A percentile compares a stretch with the other conserved stretches of the same genome.
These are phyloP conservation scores for Synergus japonicus DNA, from an alignment of 2,888 invertebrate species.

Conservation along the genomic window DNA sequence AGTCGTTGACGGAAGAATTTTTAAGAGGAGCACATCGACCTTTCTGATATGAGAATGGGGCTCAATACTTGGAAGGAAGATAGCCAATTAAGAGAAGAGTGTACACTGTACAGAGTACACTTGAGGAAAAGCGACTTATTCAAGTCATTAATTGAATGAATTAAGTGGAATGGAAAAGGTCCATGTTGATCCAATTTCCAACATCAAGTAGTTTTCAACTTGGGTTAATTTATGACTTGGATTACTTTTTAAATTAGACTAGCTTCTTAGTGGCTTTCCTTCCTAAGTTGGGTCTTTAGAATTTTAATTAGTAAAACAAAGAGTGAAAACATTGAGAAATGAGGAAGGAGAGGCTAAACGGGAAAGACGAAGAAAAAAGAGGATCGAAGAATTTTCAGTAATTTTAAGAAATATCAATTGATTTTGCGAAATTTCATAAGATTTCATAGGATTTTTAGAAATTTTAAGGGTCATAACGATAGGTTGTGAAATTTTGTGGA, in stretches of 20 bases:
- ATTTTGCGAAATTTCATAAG: too few species aligned
- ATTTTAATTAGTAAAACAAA: too few species aligned
- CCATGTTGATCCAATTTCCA: not conserved
- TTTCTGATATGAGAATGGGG: slow-evolving; percentile 18
- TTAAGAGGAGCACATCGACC: slow-evolving; percentile 38
- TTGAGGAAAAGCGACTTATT: slow-evolving; percentile 6
- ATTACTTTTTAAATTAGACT: not conserved
- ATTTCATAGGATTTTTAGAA: too few species aligned
- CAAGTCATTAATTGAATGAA: slow-evolving; percentile 5
- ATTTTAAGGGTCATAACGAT: too few species aligned
- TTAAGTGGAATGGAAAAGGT: not conserved
- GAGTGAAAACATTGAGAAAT: too few species aligned
- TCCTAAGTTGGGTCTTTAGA: not conserved
- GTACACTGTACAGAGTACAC: not conserved
- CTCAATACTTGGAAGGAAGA: slow-evolving; percentile 9
- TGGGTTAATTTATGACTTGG: not conserved
- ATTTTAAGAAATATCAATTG: too few species aligned
- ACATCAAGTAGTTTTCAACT: not conserved
- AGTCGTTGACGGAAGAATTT: slow-evolving; percentile 56
- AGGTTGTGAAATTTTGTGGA: too few species aligned
- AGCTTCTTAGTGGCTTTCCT: not conserved
- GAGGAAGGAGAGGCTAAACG: too few species aligned
- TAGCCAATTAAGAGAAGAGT: slow-evolving; percentile 18
- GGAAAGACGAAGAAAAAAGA: too few species aligned
- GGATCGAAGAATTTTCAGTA: too few species aligned